A percentile compares a stretch with the other conserved stretches of the same genome.
Conservation (phyloP, 1,140 invertebrate genomes). For the Tetramorium parvispinum region DNA sequence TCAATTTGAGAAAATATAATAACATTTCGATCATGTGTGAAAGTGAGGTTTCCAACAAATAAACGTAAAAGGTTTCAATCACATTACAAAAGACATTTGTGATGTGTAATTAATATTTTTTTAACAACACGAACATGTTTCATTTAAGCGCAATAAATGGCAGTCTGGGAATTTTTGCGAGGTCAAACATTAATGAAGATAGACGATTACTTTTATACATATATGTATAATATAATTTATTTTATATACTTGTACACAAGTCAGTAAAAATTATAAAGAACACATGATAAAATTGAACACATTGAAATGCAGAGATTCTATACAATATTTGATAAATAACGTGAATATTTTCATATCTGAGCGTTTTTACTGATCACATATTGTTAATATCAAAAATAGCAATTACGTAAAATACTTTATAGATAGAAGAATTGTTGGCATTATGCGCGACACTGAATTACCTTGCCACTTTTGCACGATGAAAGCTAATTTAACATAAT, state of each 20-base stretch:
- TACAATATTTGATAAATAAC: background rate
- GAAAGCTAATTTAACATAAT: conserved; percentile 78
- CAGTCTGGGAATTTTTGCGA: background rate
- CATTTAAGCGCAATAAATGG: conserved; percentile 4
- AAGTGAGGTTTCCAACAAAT: background rate
- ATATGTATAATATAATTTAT: background rate
- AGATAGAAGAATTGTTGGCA: conserved; percentile 18
- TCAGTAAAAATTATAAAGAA: background rate
- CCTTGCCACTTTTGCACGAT: conserved; percentile 61
- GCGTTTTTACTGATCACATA: background rate
- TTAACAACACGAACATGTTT: background rate
- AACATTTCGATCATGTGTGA: background rate
- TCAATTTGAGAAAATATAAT: background rate
- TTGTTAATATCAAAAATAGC: background rate
- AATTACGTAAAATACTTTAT: conserved; percentile 19
- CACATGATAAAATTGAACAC: background rate
- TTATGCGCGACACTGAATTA: conserved; percentile 55
- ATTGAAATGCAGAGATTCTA: background rate
- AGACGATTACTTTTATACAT: background rate
- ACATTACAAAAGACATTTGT: background rate
- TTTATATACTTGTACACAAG: background rate
- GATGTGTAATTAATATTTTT: background rate
- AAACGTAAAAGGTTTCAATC: background rate
- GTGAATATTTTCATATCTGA: background rate
- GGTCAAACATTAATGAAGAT: conserved; percentile 13